Percentiles rank a stretch among this genome's conserved stretches.
phyloP scores from a whole-genome alignment of 2,113 vertebrate species.

The Hippocampus mohnikei region DNA sequence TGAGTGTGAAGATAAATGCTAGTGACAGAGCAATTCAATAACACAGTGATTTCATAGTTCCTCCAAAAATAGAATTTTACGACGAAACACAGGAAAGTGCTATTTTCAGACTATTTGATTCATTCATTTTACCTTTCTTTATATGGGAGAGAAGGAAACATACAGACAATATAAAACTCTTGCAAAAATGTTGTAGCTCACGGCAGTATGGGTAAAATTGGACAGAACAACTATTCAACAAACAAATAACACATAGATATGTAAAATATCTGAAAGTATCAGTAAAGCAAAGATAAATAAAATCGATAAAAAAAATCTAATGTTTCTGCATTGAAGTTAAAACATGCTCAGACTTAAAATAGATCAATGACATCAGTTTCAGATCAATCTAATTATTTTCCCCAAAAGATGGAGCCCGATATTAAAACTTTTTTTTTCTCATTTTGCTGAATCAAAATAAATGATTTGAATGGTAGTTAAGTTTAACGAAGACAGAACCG shows the following conservation, averaged over 20 bases:
- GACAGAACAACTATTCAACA: neutral
- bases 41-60: slow-evolving; percentile 28
- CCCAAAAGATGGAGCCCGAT: neutral
- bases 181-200: neutral
- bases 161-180: neutral
- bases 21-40: slow-evolving; percentile 61
- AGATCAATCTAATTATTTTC: neutral
- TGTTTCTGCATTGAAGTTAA: neutral
- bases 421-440: neutral
- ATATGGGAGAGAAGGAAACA: neutral
- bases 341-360: no score
- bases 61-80: slow-evolving; percentile 11
- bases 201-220: neutral
- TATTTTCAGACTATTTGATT: neutral
- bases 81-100: neutral
- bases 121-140: neutral
- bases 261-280: neutral
- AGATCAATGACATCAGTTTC: neutral
- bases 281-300: neutral
- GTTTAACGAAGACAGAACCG: no score
- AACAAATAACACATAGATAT: neutral
- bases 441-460: neutral
- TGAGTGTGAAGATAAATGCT: slow-evolving; percentile 60
- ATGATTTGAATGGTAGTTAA: no score
- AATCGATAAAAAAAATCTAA: neutral